These are phyloP conservation scores for Platysteira castanea DNA, from an alignment of 2,113 vertebrate species.

Conservation along the genomic window DNA sequence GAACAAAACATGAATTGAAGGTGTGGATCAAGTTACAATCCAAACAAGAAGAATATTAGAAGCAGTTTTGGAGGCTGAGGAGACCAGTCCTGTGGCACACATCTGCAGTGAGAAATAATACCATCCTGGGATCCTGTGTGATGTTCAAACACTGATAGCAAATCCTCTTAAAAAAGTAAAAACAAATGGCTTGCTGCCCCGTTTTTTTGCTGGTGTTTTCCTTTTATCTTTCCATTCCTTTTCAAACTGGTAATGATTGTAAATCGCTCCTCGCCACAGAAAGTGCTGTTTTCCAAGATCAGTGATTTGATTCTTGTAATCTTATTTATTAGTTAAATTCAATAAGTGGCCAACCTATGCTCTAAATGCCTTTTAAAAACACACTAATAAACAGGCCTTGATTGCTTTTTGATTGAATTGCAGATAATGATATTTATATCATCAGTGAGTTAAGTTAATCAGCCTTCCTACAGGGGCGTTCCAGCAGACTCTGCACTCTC, in stretches of 20 bases:
- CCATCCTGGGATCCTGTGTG: not conserved
- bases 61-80: conserved; percentile 35
- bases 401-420: conserved; percentile 27
- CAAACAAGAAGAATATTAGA: conserved; percentile 60
- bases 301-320: conserved; percentile 14
- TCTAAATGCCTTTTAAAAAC: conserved; percentile 18
- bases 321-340: conserved; percentile 38
- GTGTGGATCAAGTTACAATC: not conserved
- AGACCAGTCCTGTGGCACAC: not conserved
- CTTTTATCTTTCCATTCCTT: conserved; percentile 60
- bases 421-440: not conserved
- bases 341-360: not conserved
- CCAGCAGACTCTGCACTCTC: not conserved
- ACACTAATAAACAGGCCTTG: not conserved
- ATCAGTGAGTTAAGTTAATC: not conserved
- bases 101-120: not conserved
- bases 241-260: conserved; percentile 34
- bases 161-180: not conserved
- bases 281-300: not conserved
- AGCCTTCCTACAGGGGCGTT: not conserved
- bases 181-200: not conserved
- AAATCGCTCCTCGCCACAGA: not conserved
- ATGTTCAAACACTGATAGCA: not conserved
- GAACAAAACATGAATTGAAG: conserved; percentile 14
- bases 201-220: conserved; percentile 25